These are phyloP conservation scores for Anabas testudineus DNA, from an alignment of 2,797 vertebrate species.

Conservation along the genomic window DNA sequence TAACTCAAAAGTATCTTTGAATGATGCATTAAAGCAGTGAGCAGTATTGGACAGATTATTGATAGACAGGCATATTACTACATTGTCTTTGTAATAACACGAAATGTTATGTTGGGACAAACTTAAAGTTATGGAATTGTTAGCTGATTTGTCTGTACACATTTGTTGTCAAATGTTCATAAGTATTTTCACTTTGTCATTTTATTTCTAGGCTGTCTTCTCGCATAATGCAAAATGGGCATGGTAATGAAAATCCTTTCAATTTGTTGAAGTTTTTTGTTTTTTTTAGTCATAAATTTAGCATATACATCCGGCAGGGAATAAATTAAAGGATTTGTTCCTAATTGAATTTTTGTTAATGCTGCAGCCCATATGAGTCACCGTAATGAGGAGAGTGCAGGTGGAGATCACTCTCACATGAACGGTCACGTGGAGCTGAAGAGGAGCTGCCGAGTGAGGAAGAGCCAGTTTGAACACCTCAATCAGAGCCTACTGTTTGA, in stretches of 20 bases:
- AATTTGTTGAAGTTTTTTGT: background rate
- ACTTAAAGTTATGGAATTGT: background rate
- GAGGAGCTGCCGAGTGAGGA: conserved; percentile 95
- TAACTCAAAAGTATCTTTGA: background rate
- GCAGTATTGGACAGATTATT: background rate
- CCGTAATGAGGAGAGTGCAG: conserved; percentile 91
- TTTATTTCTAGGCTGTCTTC: conserved; percentile 91
- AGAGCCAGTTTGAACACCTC: conserved; percentile 97
- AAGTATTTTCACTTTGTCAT: conserved; percentile 26
- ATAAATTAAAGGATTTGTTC: conserved; percentile 1
- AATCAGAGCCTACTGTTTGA: conserved; percentile 99
- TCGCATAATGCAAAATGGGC: conserved; percentile 95
- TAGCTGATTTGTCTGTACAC: too few relatives aligned
- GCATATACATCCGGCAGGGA: background rate
- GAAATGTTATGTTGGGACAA: background rate
- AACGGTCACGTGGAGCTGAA: conserved; percentile 96
- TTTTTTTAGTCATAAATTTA: background rate
- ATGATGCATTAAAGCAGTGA: background rate
- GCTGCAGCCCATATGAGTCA: conserved; percentile 91
- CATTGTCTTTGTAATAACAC: background rate
- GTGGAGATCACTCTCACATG: conserved; percentile 92
- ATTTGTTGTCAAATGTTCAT: conserved; percentile 11
- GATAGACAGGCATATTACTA: too few relatives aligned
- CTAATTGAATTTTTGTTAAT: conserved; percentile 39
- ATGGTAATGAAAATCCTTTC: conserved; percentile 80